Base-by-base conservation (phyloP, 2,888 invertebrate genomes). In the Aquatica leii region DNA sequence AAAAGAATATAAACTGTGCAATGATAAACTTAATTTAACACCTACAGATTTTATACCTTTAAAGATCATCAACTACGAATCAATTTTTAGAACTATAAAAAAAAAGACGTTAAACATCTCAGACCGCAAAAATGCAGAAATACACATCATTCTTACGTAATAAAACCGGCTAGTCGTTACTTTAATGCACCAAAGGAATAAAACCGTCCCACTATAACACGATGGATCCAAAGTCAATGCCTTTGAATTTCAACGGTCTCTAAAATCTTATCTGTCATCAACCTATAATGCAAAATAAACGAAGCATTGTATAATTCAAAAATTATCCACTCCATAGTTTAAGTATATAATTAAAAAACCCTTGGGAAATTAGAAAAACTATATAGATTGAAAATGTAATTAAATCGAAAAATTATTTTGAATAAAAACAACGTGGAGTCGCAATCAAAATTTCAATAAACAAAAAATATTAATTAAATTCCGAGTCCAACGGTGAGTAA, bases 141-240 rank as follows among this genome's bases (percentile, higher is more conserved):
- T 17, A 14, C 20, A 40, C 57, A 50, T 58, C 57, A 58, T 50
- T 40, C 40, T 58, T 56, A 62, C 55, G 51, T 55, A 55, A 51
- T 34, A 56, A 41, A 56, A 55, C 56, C 43, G 61, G 41, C 43
- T 49, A 50, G 43, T 41, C 41, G 41, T 37, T 56, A 56, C 51
- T 62, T 56, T 50, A 62, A 62, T 62, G 61, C 61, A 62, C 24
- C 50, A 50, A 46, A 54, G 53, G 31, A 54, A 35, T 48, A 60
- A 59, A 60, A 46, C 18, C 18, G 20, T 46, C 46, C 46, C 46
- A 46, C 46, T 46, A 18, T 46, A 46, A 18, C 11, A 46, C 18
- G 18, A 11, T 46, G 18, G 17, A 24, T 46, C n/a, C 46, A 46
- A 46, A 43, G 46, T 46, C 46, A 46, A 46, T 46, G 46, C 18